phyloP scores from a whole-genome alignment of 2,797 vertebrate genomes.

The Sebastes oblongus region DNA sequence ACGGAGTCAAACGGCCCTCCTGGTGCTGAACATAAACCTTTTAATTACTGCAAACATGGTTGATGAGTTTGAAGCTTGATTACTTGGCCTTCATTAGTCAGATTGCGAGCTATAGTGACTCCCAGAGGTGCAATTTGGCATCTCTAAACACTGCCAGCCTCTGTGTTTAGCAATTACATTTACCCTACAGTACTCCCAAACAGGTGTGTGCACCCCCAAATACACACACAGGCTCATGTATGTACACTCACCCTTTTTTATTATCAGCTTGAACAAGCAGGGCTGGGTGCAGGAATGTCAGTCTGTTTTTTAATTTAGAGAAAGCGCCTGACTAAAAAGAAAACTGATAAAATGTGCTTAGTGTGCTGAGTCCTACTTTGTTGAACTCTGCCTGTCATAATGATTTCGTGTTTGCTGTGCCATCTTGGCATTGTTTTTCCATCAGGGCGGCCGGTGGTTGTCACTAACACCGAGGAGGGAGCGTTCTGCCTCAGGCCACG shows the following conservation, averaged over 20 bases:
- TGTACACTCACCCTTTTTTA: constrained; percentile 24
- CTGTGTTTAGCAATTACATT: constrained; percentile 69
- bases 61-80: constrained; percentile 78
- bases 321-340: constrained; percentile 54
- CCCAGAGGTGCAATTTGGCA: constrained; percentile 72
- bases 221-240: not conserved
- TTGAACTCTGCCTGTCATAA: constrained; percentile 62
- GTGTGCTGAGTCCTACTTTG: constrained; percentile 50
- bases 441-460: constrained; percentile 62
- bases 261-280: constrained; percentile 55
- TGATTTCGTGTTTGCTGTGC: constrained; percentile 68
- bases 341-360: constrained; percentile 75
- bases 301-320: constrained; percentile 46
- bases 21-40: constrained; percentile 73
- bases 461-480: constrained; percentile 69
- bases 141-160: constrained; percentile 59
- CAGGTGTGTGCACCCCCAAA: constrained; percentile 52
- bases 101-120: constrained; percentile 74
- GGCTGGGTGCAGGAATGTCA: constrained; percentile 43
- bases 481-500: constrained; percentile 73
- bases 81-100: constrained; percentile 79
- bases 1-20: constrained; percentile 55
- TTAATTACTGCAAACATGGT: constrained; percentile 76
- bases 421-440: constrained; percentile 72
- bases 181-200: constrained; percentile 61